phyloP scores from a whole-genome alignment of 2,888 invertebrate genomes.

The Melanargia galathea region DNA sequence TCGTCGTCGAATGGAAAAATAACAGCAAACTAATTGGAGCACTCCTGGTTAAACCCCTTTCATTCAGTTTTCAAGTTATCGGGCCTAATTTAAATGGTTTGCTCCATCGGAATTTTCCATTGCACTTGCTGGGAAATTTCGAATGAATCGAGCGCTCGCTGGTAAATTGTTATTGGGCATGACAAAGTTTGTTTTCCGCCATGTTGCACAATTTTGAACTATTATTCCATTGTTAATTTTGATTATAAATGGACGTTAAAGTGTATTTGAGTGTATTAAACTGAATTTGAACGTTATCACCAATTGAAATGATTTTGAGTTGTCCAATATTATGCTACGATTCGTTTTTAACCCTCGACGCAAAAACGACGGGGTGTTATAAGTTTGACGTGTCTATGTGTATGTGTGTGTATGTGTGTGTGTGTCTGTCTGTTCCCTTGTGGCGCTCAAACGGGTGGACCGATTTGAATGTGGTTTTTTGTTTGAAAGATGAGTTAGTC shows the following conservation, averaged over 20 bases:
- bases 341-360: too few species aligned
- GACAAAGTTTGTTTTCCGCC: constrained; percentile 36
- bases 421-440: too few species aligned
- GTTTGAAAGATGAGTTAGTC: too few species aligned
- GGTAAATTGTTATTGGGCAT: constrained; percentile 46
- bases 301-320: not conserved
- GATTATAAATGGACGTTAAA: constrained; percentile 6
- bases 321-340: not conserved
- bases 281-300: not conserved
- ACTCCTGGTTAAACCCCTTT: constrained; percentile 77
- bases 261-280: constrained; percentile 11
- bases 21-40: constrained; percentile 80
- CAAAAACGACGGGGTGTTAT: too few species aligned
- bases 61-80: constrained; percentile 77
- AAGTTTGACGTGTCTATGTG: too few species aligned
- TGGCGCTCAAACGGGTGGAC: too few species aligned
- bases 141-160: constrained; percentile 50
- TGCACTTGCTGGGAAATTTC: constrained; percentile 61
- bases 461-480: too few species aligned
- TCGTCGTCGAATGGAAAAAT: constrained; percentile 72
- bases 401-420: too few species aligned
- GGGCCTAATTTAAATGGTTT: constrained; percentile 79
- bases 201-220: constrained; percentile 24
- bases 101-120: constrained; percentile 66
- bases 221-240: constrained; percentile 18